Evolutionary conservation across 2,797 vertebrate species (phyloP).

Genomic region (Glyptemys insculpta): DNA sequence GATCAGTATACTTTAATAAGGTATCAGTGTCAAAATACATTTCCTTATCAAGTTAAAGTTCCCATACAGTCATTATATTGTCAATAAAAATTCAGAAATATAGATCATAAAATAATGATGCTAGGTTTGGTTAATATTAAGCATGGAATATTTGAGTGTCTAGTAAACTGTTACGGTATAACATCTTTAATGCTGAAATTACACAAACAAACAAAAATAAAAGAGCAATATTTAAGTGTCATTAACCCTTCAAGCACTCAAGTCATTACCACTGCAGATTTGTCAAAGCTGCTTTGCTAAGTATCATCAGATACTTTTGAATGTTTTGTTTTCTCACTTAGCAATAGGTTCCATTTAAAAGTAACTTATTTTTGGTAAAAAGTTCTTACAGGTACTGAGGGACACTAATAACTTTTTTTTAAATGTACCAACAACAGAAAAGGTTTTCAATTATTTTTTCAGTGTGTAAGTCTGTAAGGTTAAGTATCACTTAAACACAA

Average conservation of each 20-base stretch:
- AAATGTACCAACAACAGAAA: constrained; percentile 54
- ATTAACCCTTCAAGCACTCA: constrained; percentile 86
- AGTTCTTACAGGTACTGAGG: constrained; percentile 23
- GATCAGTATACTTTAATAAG: constrained; percentile 98
- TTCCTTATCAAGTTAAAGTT: constrained; percentile 92
- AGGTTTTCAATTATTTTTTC: constrained; percentile 30
- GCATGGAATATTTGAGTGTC: constrained; percentile 83
- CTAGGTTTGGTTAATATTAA: constrained; percentile 89
- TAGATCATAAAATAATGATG: constrained; percentile 85
- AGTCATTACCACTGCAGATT: constrained; percentile 57
- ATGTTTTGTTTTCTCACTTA: not conserved
- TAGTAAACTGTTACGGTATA: constrained; percentile 84
- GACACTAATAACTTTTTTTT: constrained; percentile 8
- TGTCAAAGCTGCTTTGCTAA: constrained; percentile 51
- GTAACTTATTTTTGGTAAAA: constrained; percentile 49
- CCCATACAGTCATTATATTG: constrained; percentile 91
- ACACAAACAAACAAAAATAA: constrained; percentile 74
- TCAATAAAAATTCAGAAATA: constrained; percentile 89
- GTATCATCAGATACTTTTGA: not conserved
- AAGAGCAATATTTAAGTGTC: constrained; percentile 73
- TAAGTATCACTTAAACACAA: constrained; percentile 70
- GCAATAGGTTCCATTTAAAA: constrained; percentile 18
- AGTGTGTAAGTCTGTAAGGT: not conserved
- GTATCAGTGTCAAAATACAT: constrained; percentile 99
- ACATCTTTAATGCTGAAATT: constrained; percentile 84